A percentile compares a stretch with the other conserved stretches of the same genome.
Evolutionary conservation across 2,888 invertebrate genomes (phyloP).

Genomic region (Clanis bilineata): DNA sequence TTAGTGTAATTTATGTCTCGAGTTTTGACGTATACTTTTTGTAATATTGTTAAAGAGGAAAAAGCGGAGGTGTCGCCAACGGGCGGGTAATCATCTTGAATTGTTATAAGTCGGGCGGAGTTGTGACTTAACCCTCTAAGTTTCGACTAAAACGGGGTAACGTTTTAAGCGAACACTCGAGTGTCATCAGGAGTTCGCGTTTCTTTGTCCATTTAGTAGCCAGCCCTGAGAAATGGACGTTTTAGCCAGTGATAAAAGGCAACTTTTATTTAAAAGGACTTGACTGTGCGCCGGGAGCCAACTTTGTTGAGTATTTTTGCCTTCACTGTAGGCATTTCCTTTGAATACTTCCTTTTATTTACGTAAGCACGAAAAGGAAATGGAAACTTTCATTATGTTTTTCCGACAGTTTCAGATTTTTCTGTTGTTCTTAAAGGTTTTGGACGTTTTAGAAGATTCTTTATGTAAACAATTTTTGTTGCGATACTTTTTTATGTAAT

Average conservation of each 20-base stretch:
- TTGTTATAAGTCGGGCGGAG: slow-evolving; percentile 19
- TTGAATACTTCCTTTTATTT: slow-evolving; percentile 56
- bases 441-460: slow-evolving; percentile 3
- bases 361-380: slow-evolving; percentile 58
- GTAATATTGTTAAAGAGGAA: neutral
- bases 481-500: neutral
- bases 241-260: slow-evolving; percentile 64
- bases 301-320: slow-evolving; percentile 51
- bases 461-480: neutral
- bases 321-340: slow-evolving; percentile 48
- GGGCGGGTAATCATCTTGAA: slow-evolving; percentile 15
- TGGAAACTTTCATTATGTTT: slow-evolving; percentile 49
- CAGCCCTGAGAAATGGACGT: slow-evolving; percentile 52
- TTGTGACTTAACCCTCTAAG: slow-evolving; percentile 31
- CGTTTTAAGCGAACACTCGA: slow-evolving; percentile 45
- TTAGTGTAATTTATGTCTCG: neutral
- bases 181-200: slow-evolving; percentile 44
- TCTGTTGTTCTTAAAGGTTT: slow-evolving; percentile 18
- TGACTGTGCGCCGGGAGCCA: slow-evolving; percentile 48
- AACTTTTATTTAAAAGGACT: slow-evolving; percentile 67
- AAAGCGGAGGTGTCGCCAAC: slow-evolving; percentile 1
- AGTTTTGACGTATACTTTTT: neutral
- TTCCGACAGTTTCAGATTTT: slow-evolving; percentile 34
- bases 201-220: slow-evolving; percentile 56
- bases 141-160: slow-evolving; percentile 39